Base-by-base conservation (phyloP, 2,888 invertebrate species). In the Acleris laterana region DNA sequence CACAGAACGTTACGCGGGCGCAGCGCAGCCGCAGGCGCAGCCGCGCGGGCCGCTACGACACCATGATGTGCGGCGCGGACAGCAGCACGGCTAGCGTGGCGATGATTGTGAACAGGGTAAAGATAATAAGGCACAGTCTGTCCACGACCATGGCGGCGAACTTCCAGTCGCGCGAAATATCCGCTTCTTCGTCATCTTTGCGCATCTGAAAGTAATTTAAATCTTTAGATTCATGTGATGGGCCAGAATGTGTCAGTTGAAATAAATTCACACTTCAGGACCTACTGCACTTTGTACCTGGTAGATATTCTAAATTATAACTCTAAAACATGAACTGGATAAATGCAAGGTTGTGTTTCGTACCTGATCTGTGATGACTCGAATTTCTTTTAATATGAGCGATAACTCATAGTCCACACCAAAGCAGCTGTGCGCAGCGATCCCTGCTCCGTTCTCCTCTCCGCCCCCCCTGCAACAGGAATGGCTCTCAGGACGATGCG, bases 101-200 rank as follows among this genome's bases (percentile, higher is more conserved):
- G 94, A 98, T 96, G 95, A 98, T 97, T 94, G 98, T 98, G 96
- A 98, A 98, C 94, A 98, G 96, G 94, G 98, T 98, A 96, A 99
- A 99, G 95, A 98, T 96, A 95, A 98, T 98, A 96, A 99, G 97
- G 96, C 99, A 99, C 95, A 99, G 96, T 95, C 99, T 96, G 96
- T 99, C 99, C 94, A 99, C 98, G 94, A 99, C 99, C 98, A 99
- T 98, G 93, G 99, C 99, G 93, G 99, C 99, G 94, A 99, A 99
- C 95, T 98, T 98, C 99, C 99, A 99, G 96, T 99, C 98, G 94
- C 97, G 97, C 92, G 98, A 96, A 90, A 98, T 95, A 93, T 97
- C 98, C 92, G 96, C 96, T 84, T 97, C 96, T 91, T 98, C 97
- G 93, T 99, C 99, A 88, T 98, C 98, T 93, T 97, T 97, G 90